A percentile compares a stretch with the other conserved stretches of the same genome.
Evolutionary conservation across 2,113 vertebrate species (phyloP).

Genomic region (Pluvialis apricaria): DNA sequence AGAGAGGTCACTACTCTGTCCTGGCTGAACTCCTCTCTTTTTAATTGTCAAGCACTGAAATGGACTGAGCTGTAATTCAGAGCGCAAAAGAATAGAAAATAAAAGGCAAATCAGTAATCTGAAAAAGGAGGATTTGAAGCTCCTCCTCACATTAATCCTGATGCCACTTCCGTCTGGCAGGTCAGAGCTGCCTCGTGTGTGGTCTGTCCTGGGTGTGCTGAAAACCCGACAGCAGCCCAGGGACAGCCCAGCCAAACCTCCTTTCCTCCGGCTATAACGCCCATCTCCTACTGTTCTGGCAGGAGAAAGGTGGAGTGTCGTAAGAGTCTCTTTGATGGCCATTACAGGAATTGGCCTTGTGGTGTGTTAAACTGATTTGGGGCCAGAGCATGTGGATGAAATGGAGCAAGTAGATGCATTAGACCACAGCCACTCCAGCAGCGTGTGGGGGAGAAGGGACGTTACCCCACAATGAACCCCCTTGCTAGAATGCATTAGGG

Average conservation of each 20-base stretch:
- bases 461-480: background rate
- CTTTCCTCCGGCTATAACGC: background rate
- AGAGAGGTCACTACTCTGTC: conserved; percentile 2
- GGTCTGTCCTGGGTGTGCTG: conserved; percentile 4
- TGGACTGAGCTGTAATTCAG: background rate
- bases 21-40: conserved; percentile 13
- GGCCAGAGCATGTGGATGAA: background rate
- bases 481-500: background rate
- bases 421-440: background rate
- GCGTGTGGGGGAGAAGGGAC: background rate
- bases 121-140: background rate
- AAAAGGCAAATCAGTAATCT: background rate
- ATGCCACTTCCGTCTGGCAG: background rate
- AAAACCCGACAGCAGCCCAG: background rate
- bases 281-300: conserved; percentile 28
- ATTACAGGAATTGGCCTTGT: background rate
- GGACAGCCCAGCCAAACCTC: background rate
- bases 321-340: background rate
- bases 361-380: background rate
- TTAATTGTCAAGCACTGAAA: conserved; percentile 11
- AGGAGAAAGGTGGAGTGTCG: background rate
- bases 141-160: background rate
- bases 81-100: background rate
- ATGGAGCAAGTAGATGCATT: background rate
- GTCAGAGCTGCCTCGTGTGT: background rate